Conservation (phyloP, 2,888 invertebrate species). For the Cephus spinipes region DNA sequence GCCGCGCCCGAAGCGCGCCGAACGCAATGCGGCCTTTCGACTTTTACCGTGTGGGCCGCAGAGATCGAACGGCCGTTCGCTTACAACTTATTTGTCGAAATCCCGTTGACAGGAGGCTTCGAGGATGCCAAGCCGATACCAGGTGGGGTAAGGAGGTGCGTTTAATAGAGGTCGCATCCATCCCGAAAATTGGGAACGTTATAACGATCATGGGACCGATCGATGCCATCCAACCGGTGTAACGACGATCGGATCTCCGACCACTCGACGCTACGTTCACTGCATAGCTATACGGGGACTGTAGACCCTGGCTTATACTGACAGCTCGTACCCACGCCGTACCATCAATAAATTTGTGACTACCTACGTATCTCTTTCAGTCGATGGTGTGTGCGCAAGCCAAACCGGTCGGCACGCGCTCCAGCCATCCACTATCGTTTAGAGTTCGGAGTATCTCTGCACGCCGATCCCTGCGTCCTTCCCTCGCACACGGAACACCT, state of each 20-base stretch:
- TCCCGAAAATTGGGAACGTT: not conserved
- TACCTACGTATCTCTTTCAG: constrained; percentile 27
- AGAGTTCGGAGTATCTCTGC: constrained; percentile 12
- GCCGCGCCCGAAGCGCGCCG: not conserved
- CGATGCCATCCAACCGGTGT: not conserved
- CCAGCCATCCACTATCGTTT: constrained; percentile 27
- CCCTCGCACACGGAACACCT: not conserved
- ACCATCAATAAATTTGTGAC: constrained; percentile 45
- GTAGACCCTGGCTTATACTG: not conserved
- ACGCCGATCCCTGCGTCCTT: constrained; percentile 8
- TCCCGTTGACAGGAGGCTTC: not conserved
- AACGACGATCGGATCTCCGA: not conserved
- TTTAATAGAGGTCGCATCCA: not conserved
- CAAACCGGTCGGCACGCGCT: constrained; percentile 62
- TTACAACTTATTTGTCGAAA: not conserved
- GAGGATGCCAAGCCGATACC: not conserved
- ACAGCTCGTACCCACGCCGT: not conserved
- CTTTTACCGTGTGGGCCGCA: not conserved
- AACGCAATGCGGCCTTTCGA: not conserved
- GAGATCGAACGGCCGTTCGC: not conserved
- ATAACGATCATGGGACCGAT: not conserved
- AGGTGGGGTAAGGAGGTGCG: not conserved
- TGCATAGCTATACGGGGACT: not conserved
- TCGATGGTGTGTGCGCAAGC: constrained; percentile 47
- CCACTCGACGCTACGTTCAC: not conserved